Evolutionary conservation across 2,797 vertebrate species (phyloP), one percentile per base, ranked within the genome.

Genomic region (Rhodeus uyekii): DNA sequence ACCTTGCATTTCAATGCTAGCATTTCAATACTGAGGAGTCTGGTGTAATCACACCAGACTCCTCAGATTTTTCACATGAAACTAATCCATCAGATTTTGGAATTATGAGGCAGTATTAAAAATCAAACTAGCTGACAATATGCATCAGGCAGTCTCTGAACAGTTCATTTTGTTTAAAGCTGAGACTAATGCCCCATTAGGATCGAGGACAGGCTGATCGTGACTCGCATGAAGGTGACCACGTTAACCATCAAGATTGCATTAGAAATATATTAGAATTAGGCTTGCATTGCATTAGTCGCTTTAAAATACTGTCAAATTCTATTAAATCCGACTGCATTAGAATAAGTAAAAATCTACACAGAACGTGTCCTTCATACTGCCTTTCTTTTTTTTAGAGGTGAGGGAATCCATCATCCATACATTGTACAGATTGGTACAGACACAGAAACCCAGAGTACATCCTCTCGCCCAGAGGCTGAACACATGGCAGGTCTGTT

Each of bases 361-460:
- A 24, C 12, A 22, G 13, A 73, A n/a, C 12, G 19, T 36, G 61
- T 36, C 32, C 61, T 36, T 72, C 27, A 50, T 32, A 72, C 27
- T n/a, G 10, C 29, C 29, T 27, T 58, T 14, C 6, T 72, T 34
- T 50, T 3, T 13, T 13, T 53, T 50, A 53, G 69, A n/a, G 32
- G 48, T 73, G 46, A 73, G 32, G 6, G 69, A 73, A 73, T 73
- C 46, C 46, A 73, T 73, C 69, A 53, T 34, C 69, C 46, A 14
- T n/a, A n/a, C 36, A 29, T 53, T 53, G 69, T 53, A 73, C 69
- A 73, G 69, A 73, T 36, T 53, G 69, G 34, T 46, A 53, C 29
- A 73, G 69, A 73, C 69, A 73, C 46, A 73, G 32, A 71, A 71
- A 48, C 68, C 68, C 48, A 71, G 42, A 32, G 27, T 71, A 36